Evolutionary conservation across 2,113 vertebrate species (phyloP).

Genomic region (Cebidichthys violaceus): DNA sequence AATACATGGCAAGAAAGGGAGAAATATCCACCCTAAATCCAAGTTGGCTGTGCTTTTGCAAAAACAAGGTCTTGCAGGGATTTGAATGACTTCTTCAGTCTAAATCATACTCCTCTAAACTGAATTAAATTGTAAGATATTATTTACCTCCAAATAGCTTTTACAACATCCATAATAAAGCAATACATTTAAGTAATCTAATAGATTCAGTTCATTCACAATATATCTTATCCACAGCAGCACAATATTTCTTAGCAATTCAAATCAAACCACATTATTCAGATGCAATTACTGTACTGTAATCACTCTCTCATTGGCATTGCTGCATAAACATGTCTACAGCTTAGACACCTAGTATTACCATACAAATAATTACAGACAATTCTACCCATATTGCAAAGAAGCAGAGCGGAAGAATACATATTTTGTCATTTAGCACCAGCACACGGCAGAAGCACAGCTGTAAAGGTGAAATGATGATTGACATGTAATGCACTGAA

Average conservation of each 20-base stretch:
- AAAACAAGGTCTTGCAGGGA: background rate
- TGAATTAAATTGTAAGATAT: background rate
- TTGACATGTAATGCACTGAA: background rate
- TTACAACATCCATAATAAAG: background rate
- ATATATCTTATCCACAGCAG: background rate
- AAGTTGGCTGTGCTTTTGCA: background rate
- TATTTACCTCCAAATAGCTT: no score
- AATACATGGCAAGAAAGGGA: background rate
- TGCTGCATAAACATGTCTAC: background rate
- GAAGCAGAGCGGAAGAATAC: background rate
- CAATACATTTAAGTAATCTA: background rate
- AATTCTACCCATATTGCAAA: background rate
- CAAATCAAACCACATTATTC: background rate
- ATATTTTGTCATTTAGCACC: background rate
- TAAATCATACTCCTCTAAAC: background rate
- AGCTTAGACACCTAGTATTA: background rate
- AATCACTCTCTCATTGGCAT: background rate
- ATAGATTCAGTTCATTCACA: background rate
- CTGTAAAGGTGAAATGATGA: constrained; percentile 1
- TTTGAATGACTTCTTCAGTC: background rate
- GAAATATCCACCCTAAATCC: background rate
- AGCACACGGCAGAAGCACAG: background rate
- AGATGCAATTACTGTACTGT: background rate
- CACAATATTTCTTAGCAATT: background rate
- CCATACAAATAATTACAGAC: background rate